phyloP scores from a whole-genome alignment of 2,113 vertebrate species.

The Sebastes fasciatus region DNA sequence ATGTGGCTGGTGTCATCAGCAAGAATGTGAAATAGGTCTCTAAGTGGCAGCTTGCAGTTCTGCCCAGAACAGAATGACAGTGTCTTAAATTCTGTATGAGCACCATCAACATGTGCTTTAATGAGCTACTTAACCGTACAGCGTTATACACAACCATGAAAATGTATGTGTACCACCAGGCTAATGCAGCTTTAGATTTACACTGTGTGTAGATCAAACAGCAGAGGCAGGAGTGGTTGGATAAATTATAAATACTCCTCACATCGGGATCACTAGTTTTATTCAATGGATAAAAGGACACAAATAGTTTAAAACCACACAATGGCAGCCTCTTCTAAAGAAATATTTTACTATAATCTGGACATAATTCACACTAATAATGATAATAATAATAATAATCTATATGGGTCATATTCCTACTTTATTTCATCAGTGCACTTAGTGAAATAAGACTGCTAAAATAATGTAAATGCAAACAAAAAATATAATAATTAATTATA shows the following conservation, averaged over 20 bases:
- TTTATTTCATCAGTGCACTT: background rate
- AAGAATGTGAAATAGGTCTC: slow-evolving; percentile 49
- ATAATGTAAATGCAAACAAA: background rate
- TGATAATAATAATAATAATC: background rate
- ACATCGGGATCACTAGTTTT: background rate
- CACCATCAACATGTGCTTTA: slow-evolving; percentile 35
- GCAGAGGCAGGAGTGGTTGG: background rate
- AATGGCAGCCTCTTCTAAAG: background rate
- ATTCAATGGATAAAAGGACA: background rate
- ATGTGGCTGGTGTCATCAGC: slow-evolving; percentile 51
- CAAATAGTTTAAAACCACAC: background rate
- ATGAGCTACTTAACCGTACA: slow-evolving; percentile 25
- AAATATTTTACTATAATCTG: background rate
- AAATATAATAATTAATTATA: no score
- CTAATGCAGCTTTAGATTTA: slow-evolving; percentile 11
- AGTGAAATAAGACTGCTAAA: background rate
- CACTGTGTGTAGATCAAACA: background rate
- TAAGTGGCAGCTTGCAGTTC: slow-evolving; percentile 39
- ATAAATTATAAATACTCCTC: background rate
- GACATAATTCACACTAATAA: background rate
- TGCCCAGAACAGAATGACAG: slow-evolving; percentile 49
- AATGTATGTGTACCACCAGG: slow-evolving; percentile 28
- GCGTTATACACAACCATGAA: slow-evolving; percentile 19
- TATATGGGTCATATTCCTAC: background rate
- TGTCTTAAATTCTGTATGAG: slow-evolving; percentile 51